These are phyloP conservation scores for Xenopus laevis DNA, from an alignment of 2,113 vertebrate genomes.

Conservation along the genomic window DNA sequence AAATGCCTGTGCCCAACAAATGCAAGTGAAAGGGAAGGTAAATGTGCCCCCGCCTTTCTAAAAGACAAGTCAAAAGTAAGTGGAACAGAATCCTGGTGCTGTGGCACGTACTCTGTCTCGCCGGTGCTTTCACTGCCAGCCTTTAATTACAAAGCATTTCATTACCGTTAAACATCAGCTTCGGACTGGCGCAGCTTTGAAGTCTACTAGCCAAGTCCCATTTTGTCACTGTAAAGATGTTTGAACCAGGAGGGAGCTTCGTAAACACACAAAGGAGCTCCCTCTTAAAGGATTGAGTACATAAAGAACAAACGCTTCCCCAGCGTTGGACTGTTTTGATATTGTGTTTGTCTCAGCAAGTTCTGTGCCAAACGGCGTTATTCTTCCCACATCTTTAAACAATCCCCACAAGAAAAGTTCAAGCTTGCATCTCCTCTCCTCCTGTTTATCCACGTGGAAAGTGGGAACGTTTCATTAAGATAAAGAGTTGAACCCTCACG, in stretches of 20 bases:
- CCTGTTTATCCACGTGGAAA: constrained; percentile 40
- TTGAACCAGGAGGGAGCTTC: constrained; percentile 33
- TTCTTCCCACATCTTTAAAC: constrained; percentile 39
- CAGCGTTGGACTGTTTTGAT: constrained; percentile 21
- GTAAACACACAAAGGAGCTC: constrained; percentile 31
- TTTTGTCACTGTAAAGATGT: constrained; percentile 24
- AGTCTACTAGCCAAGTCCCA: constrained; percentile 2
- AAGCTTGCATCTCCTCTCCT: constrained; percentile 5
- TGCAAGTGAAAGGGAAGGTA: too few relatives aligned
- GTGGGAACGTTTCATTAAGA: constrained; percentile 36
- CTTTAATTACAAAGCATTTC: constrained; percentile 28
- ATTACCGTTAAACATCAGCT: background rate
- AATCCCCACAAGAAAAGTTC: constrained; percentile 39
- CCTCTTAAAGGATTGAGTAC: constrained; percentile 7
- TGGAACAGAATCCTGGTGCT: constrained; percentile 9
- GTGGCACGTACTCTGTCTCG: background rate
- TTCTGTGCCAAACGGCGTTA: constrained; percentile 18
- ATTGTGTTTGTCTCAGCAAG: constrained; percentile 40
- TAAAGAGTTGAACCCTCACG: constrained; percentile 27
- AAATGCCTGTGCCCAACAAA: too few relatives aligned
- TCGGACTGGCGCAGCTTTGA: background rate
- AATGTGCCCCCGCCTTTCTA: too few relatives aligned
- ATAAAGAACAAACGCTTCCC: constrained; percentile 28
- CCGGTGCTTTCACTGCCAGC: background rate
- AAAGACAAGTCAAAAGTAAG: too few relatives aligned